Evolutionary conservation across 1,140 invertebrate genomes (phyloP).

Genomic region (Melitaea cinxia): DNA sequence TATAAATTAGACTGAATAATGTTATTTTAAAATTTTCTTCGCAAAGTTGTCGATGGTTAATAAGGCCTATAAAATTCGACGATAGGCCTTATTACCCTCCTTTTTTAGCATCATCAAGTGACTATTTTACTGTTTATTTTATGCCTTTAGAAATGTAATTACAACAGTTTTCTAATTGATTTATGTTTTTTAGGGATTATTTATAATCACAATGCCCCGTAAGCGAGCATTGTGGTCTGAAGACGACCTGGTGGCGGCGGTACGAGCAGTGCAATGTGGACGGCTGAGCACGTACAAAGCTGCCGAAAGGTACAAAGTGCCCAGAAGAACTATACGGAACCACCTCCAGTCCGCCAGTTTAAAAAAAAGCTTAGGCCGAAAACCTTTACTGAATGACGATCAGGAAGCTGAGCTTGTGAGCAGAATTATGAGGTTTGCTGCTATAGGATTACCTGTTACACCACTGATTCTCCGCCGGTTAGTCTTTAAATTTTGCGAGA

Average conservation of each 20-base stretch:
- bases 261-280: constrained; percentile 36
- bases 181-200: neutral
- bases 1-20: neutral
- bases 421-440: constrained; percentile 44
- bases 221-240: constrained; percentile 33
- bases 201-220: constrained; percentile 22
- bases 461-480: constrained; percentile 36
- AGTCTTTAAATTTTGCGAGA: constrained; percentile 44
- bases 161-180: neutral
- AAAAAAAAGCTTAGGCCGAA: constrained; percentile 41
- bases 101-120: constrained; percentile 1
- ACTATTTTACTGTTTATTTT: constrained; percentile 11
- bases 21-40: neutral
- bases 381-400: constrained; percentile 40
- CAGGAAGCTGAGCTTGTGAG: constrained; percentile 43
- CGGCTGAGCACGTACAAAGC: constrained; percentile 35
- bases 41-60: neutral
- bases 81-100: constrained; percentile 28
- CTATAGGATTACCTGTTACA: constrained; percentile 49
- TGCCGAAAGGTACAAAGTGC: constrained; percentile 42
- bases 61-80: constrained; percentile 31
- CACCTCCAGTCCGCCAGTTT: constrained; percentile 33
- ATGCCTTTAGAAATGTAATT: neutral
- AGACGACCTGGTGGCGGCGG: constrained; percentile 17
- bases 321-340: constrained; percentile 46